phyloP scores from a whole-genome alignment of 2,888 invertebrate species.

The Drosophila rubida region DNA sequence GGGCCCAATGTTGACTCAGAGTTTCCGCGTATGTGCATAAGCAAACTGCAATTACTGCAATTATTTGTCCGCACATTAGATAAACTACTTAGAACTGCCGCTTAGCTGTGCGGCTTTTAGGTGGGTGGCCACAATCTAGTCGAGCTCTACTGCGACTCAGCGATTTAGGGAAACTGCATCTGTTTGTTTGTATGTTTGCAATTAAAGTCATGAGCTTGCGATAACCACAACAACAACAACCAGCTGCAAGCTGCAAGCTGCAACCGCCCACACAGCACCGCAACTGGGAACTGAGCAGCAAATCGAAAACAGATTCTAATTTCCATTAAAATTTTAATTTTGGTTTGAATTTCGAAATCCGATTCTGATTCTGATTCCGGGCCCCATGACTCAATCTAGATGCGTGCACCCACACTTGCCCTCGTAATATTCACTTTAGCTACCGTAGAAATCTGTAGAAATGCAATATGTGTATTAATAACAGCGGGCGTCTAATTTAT shows the following conservation, averaged over 20 bases:
- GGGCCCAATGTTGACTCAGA: slow-evolving; percentile 48
- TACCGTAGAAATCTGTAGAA: no score
- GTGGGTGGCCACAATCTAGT: slow-evolving; percentile 51
- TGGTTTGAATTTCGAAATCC: slow-evolving; percentile 22
- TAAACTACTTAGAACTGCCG: slow-evolving; percentile 43
- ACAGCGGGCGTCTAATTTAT: neutral
- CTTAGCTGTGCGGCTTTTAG: slow-evolving; percentile 16
- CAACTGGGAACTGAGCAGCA: slow-evolving; percentile 23
- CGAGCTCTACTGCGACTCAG: slow-evolving; percentile 35
- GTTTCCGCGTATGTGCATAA: slow-evolving; percentile 53
- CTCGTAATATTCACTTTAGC: neutral
- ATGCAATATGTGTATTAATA: no score
- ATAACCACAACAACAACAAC: slow-evolving; percentile 3
- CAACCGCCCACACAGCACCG: slow-evolving; percentile 40
- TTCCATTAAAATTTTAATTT: slow-evolving; percentile 33
- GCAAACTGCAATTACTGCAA: slow-evolving; percentile 47
- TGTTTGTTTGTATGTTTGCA: slow-evolving; percentile 45
- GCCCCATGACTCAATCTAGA: slow-evolving; percentile 43
- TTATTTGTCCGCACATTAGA: slow-evolving; percentile 59
- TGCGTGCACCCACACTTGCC: neutral
- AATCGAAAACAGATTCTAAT: slow-evolving; percentile 66
- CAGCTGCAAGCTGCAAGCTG: neutral
- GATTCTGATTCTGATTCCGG: slow-evolving; percentile 35
- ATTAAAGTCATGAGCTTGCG: slow-evolving; percentile 56
- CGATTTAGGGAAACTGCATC: slow-evolving; percentile 68